A percentile compares a stretch with the other conserved stretches of the same genome.
Conservation (phyloP, 2,888 invertebrate species). For the Euzophera pinguis region DNA sequence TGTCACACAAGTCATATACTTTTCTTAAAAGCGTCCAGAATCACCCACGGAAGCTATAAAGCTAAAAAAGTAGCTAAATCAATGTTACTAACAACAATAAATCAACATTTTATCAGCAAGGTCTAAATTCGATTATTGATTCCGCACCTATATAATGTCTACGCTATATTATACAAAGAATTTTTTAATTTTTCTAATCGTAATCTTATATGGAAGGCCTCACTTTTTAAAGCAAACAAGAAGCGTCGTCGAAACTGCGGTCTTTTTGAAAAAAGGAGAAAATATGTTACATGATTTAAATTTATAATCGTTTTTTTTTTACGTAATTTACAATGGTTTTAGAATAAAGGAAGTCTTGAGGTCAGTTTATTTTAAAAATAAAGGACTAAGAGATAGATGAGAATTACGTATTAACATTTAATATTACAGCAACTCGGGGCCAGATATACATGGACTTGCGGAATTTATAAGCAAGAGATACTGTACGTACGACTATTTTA, state of each 20-base stretch:
- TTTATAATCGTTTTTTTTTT: no score
- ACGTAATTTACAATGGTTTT: no score
- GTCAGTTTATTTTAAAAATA: no score
- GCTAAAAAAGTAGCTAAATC: background rate
- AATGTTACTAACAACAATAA: conserved; percentile 8
- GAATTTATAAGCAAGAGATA: no score
- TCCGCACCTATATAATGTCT: background rate
- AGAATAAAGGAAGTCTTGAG: no score
- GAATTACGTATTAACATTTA: no score
- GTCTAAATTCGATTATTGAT: conserved; percentile 14
- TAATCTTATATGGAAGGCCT: conserved; percentile 20
- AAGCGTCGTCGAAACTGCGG: conserved; percentile 3
- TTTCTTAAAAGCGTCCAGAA: background rate
- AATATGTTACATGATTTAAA: no score
- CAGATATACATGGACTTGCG: no score
- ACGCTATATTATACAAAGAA: background rate
- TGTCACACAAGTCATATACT: background rate
- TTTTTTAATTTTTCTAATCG: conserved; percentile 13
- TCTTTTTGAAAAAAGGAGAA: background rate
- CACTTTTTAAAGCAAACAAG: conserved; percentile 22
- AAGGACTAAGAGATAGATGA: no score
- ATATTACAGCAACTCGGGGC: no score
- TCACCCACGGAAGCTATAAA: background rate
- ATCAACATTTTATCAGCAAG: conserved; percentile 9
- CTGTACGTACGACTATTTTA: no score